A percentile compares a stretch with the other conserved stretches of the same genome.
Conservation (phyloP, 1,140 invertebrate genomes). For the Homalodisca vitripennis region DNA sequence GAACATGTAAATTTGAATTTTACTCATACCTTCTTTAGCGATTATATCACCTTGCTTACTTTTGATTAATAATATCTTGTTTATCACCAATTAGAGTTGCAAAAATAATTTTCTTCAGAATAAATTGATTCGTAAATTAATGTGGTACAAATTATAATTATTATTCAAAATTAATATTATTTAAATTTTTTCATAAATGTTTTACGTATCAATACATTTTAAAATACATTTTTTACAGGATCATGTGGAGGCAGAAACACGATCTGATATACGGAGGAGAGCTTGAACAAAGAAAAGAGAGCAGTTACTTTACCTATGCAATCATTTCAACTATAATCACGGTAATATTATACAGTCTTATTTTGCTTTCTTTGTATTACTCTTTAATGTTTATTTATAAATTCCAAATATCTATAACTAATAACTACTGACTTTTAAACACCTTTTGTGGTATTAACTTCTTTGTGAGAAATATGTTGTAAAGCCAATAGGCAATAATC, state of each 20-base stretch:
- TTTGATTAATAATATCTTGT: too few species aligned
- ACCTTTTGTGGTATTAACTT: too few species aligned
- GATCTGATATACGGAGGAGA: conserved; percentile 36
- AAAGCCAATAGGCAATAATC: too few species aligned
- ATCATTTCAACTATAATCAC: conserved; percentile 63
- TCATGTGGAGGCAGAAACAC: conserved; percentile 47
- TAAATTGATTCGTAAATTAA: too few species aligned
- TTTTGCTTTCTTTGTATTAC: conserved; percentile 16
- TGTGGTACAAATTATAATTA: too few species aligned
- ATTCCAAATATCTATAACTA: neutral
- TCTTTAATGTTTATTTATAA: conserved; percentile 2
- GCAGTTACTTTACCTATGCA: conserved; percentile 52
- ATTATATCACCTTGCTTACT: too few species aligned
- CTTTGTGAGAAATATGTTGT: too few species aligned
- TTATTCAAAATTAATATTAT: neutral
- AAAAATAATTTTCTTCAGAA: too few species aligned
- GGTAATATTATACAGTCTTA: too few species aligned
- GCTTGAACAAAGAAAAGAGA: conserved; percentile 42
- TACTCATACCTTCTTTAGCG: too few species aligned
- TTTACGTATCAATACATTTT: neutral
- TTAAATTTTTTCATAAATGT: neutral
- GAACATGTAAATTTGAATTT: too few species aligned
- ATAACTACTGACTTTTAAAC: neutral
- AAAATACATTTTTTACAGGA: conserved; percentile 39
- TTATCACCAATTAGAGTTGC: too few species aligned